These are phyloP conservation scores for Ailurus styani DNA, from an alignment of 2,113 vertebrate species.

Conservation along the genomic window DNA sequence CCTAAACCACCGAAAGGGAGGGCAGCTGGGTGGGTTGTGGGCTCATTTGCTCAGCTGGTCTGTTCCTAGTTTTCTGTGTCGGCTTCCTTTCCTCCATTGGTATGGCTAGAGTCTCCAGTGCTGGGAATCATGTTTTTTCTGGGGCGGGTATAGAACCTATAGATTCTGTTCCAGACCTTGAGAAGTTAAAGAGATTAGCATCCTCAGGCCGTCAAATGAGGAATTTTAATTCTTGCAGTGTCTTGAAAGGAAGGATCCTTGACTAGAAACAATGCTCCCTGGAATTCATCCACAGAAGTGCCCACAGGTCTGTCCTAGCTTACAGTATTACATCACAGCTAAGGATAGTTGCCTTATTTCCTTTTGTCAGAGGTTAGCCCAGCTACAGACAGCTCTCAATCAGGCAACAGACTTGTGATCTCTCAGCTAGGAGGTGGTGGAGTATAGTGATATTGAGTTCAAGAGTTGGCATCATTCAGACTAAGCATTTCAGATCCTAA, in stretches of 20 bases:
- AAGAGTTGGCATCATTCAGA: background rate
- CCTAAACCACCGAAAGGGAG: background rate
- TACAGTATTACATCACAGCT: background rate
- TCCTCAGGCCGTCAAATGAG: background rate
- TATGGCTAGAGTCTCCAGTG: background rate
- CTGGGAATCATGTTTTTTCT: background rate
- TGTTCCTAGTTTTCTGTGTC: background rate
- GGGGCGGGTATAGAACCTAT: background rate
- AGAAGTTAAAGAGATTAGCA: background rate
- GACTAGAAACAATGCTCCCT: background rate
- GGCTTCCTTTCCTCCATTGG: background rate
- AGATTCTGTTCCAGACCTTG: background rate
- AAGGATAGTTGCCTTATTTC: background rate
- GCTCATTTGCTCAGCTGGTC: background rate
- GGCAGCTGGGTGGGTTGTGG: background rate
- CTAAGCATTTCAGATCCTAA: background rate
- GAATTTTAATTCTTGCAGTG: background rate
- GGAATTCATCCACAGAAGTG: background rate
- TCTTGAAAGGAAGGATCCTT: background rate
- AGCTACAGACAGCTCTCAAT: background rate
- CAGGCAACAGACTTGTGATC: background rate
- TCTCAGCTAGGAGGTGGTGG: background rate
- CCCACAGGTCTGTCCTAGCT: background rate
- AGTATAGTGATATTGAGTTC: background rate
- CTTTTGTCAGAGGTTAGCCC: background rate